A percentile compares a stretch with the other conserved stretches of the same genome.
These are phyloP conservation scores for Scaptomyza tumidula DNA, from an alignment of 2,888 invertebrate genomes.

Conservation along the genomic window DNA sequence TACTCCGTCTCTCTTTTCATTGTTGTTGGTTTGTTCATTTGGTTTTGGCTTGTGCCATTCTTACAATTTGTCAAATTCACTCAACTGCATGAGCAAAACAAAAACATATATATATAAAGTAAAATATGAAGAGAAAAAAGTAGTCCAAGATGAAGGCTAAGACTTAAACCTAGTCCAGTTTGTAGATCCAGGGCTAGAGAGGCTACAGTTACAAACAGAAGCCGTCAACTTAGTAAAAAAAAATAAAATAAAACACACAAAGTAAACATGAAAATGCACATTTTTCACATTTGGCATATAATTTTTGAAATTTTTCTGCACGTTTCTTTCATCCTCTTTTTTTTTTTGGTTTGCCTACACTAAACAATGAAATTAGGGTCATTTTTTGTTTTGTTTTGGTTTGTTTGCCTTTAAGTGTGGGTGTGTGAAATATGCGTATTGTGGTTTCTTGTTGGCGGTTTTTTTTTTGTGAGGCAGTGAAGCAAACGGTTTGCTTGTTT, in stretches of 20 bases:
- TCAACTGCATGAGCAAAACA: slow-evolving; percentile 63
- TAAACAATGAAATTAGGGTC: slow-evolving; percentile 68
- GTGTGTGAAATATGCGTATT: slow-evolving; percentile 57
- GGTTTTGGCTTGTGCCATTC: slow-evolving; percentile 51
- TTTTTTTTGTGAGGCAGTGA: neutral
- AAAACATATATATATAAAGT: neutral
- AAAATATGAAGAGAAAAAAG: slow-evolving; percentile 14
- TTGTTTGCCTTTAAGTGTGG: slow-evolving; percentile 10
- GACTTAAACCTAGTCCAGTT: slow-evolving; percentile 42
- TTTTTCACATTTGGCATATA: slow-evolving; percentile 70
- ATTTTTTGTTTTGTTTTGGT: slow-evolving; percentile 23
- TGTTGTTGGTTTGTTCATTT: slow-evolving; percentile 14
- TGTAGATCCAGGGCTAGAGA: slow-evolving; percentile 14
- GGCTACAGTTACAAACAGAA: slow-evolving; percentile 18
- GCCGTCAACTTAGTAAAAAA: slow-evolving; percentile 24
- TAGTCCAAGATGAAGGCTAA: slow-evolving; percentile 28
- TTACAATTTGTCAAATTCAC: slow-evolving; percentile 77
- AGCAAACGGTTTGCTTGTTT: slow-evolving; percentile 17
- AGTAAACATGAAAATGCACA: slow-evolving; percentile 72
- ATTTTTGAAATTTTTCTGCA: slow-evolving; percentile 55
- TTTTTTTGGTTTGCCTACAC: slow-evolving; percentile 20
- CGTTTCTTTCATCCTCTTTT: slow-evolving; percentile 3
- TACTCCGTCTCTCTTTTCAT: neutral
- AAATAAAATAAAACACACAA: slow-evolving; percentile 18
- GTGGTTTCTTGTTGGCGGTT: slow-evolving; percentile 28